A percentile compares a stretch with the other conserved stretches of the same genome.
phyloP scores from a whole-genome alignment of 2,113 vertebrate species.

The Rhineura floridana region DNA sequence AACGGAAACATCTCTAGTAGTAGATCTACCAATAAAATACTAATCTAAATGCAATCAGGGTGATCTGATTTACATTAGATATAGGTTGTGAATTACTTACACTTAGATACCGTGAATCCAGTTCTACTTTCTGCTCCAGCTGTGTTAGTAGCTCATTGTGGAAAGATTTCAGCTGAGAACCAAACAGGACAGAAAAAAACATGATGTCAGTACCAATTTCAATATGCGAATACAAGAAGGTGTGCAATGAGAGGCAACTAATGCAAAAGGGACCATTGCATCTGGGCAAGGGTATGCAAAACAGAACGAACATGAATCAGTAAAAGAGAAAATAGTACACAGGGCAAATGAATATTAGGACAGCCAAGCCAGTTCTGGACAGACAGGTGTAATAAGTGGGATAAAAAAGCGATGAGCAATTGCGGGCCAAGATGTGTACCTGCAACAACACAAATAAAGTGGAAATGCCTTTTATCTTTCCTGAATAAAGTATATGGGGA shows the following conservation, averaged over 20 bases:
- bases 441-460: neutral
- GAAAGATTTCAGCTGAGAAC: constrained; percentile 91
- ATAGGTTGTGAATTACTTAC: constrained; percentile 77
- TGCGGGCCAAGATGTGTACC: neutral
- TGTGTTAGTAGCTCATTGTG: constrained; percentile 95
- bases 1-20: neutral
- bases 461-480: neutral
- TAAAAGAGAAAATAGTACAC: neutral
- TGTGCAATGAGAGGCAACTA: neutral
- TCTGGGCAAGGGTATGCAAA: neutral
- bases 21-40: neutral
- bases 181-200: constrained; percentile 12
- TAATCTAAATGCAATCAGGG: fast-evolving
- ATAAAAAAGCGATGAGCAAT: neutral
- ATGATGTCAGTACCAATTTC: neutral
- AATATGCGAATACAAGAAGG: neutral
- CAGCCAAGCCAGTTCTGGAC: neutral
- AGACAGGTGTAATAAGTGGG: neutral
- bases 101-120: constrained; percentile 95
- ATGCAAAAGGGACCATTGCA: neutral
- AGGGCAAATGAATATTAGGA: neutral
- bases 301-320: neutral
- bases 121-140: constrained; percentile 98
- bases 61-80: neutral
- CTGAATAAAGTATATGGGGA: neutral